Evolutionary conservation across 2,797 vertebrate species (phyloP).

Genomic region (Onychomys arenicola): DNA sequence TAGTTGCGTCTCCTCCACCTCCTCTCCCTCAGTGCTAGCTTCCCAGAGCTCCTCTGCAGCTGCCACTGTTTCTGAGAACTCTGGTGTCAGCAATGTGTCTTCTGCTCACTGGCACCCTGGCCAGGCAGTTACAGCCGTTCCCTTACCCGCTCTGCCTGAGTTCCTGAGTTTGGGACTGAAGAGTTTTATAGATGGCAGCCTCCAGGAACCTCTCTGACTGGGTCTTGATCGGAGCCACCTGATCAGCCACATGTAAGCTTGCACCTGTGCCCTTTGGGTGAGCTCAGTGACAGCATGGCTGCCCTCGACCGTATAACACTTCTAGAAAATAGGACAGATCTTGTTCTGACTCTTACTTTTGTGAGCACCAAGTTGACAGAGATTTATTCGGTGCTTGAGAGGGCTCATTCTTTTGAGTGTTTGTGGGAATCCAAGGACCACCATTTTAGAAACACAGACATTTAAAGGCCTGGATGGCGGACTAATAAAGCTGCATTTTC

Average conservation of each 20-base stretch:
- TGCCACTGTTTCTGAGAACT: not conserved
- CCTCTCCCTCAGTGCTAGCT: not conserved
- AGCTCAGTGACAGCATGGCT: not conserved
- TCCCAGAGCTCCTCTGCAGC: no score
- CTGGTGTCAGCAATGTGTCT: no score
- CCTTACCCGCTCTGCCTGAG: not conserved
- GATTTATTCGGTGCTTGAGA: not conserved
- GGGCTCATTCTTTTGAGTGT: conserved; percentile 31
- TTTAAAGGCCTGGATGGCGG: conserved; percentile 36
- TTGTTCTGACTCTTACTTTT: conserved; percentile 4
- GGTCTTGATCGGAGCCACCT: not conserved
- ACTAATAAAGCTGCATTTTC: not conserved
- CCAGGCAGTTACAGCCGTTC: not conserved
- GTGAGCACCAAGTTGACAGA: not conserved
- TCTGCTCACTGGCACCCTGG: not conserved
- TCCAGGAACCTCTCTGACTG: not conserved
- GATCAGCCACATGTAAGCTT: not conserved
- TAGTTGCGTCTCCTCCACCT: not conserved
- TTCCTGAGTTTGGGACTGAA: not conserved
- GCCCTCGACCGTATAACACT: not conserved
- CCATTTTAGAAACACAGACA: conserved; percentile 27
- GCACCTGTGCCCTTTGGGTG: not conserved
- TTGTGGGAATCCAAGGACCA: conserved; percentile 4
- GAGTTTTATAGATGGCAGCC: not conserved
- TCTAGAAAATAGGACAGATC: not conserved